Evolutionary conservation across 2,113 vertebrate species (phyloP).

Genomic region (Pterocles orientalis): DNA sequence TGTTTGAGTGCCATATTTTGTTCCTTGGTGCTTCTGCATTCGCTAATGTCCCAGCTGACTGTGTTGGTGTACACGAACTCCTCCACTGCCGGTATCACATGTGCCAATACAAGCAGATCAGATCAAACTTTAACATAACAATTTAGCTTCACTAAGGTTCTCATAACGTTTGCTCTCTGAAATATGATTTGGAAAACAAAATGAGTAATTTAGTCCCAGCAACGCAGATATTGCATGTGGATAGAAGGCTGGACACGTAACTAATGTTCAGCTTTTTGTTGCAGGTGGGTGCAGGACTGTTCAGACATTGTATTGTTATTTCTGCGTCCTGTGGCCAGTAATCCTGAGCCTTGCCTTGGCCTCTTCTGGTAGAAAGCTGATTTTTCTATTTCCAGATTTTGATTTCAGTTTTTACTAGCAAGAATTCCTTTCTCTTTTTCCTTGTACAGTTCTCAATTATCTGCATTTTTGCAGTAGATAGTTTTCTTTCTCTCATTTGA

Average conservation of each 20-base stretch:
- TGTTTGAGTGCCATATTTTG: neutral
- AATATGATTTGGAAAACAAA: neutral
- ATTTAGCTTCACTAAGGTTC: neutral
- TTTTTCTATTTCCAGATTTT: neutral
- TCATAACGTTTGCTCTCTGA: neutral
- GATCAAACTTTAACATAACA: neutral
- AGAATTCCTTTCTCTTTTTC: neutral
- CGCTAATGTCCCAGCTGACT: too few relatives aligned
- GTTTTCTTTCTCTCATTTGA: neutral
- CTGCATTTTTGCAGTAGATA: neutral
- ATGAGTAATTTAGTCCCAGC: neutral
- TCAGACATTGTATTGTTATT: neutral
- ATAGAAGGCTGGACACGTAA: neutral
- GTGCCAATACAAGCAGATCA: neutral
- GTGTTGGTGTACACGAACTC: neutral
- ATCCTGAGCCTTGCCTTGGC: neutral
- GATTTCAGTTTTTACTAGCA: neutral
- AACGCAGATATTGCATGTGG: neutral
- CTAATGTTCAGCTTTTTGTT: neutral
- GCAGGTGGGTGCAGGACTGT: neutral
- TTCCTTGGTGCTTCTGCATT: neutral
- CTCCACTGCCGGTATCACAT: neutral
- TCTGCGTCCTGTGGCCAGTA: neutral
- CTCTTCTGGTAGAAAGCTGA: neutral
- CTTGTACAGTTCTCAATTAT: neutral